Base-by-base conservation (phyloP, 2,113 vertebrate species). In the Deroptyus accipitrinus region DNA sequence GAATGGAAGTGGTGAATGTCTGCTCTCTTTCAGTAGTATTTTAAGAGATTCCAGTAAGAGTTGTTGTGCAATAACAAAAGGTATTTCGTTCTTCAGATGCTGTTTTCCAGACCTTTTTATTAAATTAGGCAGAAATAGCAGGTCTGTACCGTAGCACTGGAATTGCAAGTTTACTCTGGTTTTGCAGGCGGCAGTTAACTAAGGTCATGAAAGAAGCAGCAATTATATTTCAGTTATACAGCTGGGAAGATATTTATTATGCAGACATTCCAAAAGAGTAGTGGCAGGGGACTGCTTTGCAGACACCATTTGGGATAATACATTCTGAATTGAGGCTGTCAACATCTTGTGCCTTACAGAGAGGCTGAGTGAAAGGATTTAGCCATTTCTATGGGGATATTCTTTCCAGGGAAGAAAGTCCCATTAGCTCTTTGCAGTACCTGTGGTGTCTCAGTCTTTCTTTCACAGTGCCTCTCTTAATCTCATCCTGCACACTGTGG, bases 151-250 rank as follows among this genome's bases (percentile, higher is more conserved):
- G n/a, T 18, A 79, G 73, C 48, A 54, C 15, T 23, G 42, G 55
- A 72, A 63, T 25, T 84, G 83, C 25, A 72, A 57, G 59, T 84
- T 96, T 75, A 48, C 46, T 91, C 76, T 13, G 4, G 30, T 87
- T 91, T 92, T 93, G 62, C 84, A 96, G 70, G 62, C 84, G 8
- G 42, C 82, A 95, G 73, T 68, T 96, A 88, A 54, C 52, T 72
- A 64, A 93, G 74, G 27, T 93, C 13, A 9, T 10, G 55, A 87
- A n/a, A 57, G 55, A 89, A 75, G 57, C 81, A 87, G 62, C 83
- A 80, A 49, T 64, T 83, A 39, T 69, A 86, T 81, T 94, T 80
- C 87, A 87, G 33, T 95, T 81, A 72, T 13, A 35, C n/a, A 66
- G 14, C 37, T 62, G 23, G 67, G 57, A 74, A 96, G 33, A 68